Base-by-base conservation (phyloP, 2,113 vertebrate genomes). In the Mandrillus leucophaeus region DNA sequence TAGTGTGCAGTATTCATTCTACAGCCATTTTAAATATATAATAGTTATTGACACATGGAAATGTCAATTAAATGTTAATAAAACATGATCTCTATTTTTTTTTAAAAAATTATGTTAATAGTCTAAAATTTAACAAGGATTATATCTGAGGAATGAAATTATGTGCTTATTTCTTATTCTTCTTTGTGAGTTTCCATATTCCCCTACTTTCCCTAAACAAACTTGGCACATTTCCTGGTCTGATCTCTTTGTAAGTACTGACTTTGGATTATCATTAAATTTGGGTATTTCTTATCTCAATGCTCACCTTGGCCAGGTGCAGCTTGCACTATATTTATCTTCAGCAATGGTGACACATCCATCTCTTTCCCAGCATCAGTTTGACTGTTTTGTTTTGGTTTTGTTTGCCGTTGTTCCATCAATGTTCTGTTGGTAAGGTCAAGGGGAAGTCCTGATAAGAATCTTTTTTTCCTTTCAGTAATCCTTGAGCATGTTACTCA, bases 401-500 rank as follows among this genome's bases (percentile, higher is more conserved):
- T 90, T 59, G 27, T 27, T 87, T 73, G 38, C 59, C 32, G 35
- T 68, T 94, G 25, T 96, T 50, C 80, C 14, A 20, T 40, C 52
- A 43, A 0, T 61, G 38, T 17, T 82, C 52, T 88, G 7, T 78
- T 76, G 20, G 23, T 84, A 64, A 95, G 4, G 35, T 68, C 45
- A 81, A 95, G 32, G n/a, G 13, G 43, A 66, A 45, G 59, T 1
- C 25, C 50, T 76, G 80, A 82, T 8, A 40, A 43, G 52, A 72
- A 70, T 14, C 38, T 57, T 57, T 68, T 48, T 93, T 55, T 40
- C 16, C 35, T 85, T 55, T 72, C 40, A 95, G 83, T 52, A 43
- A 88, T 82, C 75, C n/a, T 86, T 89, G 43, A 92, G 55, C 18
- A 13, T 80, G 59, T 93, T 73, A 90, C 18, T 95, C 83, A 85